Evolutionary conservation across 2,113 vertebrate species (phyloP).

Genomic region (Hypocryptadius cinnamomeus): DNA sequence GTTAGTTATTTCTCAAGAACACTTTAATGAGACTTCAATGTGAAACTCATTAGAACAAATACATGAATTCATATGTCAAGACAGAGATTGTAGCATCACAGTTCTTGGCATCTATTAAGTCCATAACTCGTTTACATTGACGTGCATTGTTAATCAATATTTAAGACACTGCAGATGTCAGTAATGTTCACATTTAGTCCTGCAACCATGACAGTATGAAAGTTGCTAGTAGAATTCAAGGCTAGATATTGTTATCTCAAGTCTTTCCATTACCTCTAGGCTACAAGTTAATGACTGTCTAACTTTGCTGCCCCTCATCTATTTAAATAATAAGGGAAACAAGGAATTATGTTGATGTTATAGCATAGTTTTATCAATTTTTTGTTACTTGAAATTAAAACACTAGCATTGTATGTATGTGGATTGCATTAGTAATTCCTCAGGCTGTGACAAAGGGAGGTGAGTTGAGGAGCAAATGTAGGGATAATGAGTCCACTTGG

Average conservation of each 20-base stretch:
- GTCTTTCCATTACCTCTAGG: constrained; percentile 61
- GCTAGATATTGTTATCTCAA: constrained; percentile 53
- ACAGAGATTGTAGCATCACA: constrained; percentile 53
- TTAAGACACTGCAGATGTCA: constrained; percentile 66
- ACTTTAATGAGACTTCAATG: constrained; percentile 64
- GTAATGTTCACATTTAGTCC: constrained; percentile 65
- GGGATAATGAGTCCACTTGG: constrained; percentile 54
- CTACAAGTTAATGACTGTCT: constrained; percentile 68
- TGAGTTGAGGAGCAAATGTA: background rate
- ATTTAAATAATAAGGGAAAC: constrained; percentile 56
- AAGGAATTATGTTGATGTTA: background rate
- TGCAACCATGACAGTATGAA: constrained; percentile 55
- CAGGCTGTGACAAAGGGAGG: background rate
- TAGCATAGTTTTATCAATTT: background rate
- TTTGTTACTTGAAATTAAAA: background rate
- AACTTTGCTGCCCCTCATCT: constrained; percentile 40
- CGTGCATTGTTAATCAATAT: constrained; percentile 69
- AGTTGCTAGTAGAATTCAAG: constrained; percentile 64
- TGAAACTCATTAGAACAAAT: constrained; percentile 71
- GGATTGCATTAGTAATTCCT: background rate
- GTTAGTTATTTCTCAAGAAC: constrained; percentile 61
- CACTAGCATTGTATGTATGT: constrained; percentile 44
- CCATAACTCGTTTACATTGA: constrained; percentile 69
- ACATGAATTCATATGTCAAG: constrained; percentile 67
- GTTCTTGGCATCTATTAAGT: constrained; percentile 69